A percentile compares a stretch with the other conserved stretches of the same genome.
These are phyloP conservation scores for Amblyornis subalaris DNA, from an alignment of 2,113 vertebrate genomes.

Conservation along the genomic window DNA sequence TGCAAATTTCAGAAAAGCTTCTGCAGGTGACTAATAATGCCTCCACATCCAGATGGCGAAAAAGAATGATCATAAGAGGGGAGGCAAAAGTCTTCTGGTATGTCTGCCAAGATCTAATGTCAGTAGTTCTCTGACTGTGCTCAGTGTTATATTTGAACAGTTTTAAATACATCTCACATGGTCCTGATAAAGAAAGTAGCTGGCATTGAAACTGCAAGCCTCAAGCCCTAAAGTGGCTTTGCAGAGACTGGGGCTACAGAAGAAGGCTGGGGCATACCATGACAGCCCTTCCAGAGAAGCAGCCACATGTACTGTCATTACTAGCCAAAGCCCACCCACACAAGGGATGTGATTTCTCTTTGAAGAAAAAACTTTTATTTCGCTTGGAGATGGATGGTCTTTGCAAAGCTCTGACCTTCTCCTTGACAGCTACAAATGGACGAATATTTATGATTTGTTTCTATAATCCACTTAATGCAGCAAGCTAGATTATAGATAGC, in stretches of 20 bases:
- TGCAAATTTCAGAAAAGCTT: neutral
- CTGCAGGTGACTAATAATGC: neutral
- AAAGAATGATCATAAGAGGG: neutral
- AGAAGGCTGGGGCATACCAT: neutral
- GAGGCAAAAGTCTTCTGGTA: neutral
- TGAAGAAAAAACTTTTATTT: neutral
- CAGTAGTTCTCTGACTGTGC: neutral
- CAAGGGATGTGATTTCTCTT: neutral
- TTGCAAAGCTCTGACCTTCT: constrained; percentile 65
- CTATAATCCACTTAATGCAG: constrained; percentile 54
- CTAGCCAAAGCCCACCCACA: neutral
- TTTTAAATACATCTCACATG: neutral
- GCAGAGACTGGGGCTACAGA: neutral
- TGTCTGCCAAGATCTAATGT: neutral
- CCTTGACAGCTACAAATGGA: constrained; percentile 34
- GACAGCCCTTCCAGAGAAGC: neutral
- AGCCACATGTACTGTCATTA: neutral
- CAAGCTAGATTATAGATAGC: constrained; percentile 31
- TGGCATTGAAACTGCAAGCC: neutral
- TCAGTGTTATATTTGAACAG: neutral
- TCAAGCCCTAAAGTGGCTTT: neutral
- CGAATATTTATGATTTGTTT: constrained; percentile 57
- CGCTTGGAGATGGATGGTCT: constrained; percentile 22
- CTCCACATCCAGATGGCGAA: neutral
- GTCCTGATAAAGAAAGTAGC: neutral